Conservation (phyloP, 2,888 invertebrate genomes). For the Macropis europaea region DNA sequence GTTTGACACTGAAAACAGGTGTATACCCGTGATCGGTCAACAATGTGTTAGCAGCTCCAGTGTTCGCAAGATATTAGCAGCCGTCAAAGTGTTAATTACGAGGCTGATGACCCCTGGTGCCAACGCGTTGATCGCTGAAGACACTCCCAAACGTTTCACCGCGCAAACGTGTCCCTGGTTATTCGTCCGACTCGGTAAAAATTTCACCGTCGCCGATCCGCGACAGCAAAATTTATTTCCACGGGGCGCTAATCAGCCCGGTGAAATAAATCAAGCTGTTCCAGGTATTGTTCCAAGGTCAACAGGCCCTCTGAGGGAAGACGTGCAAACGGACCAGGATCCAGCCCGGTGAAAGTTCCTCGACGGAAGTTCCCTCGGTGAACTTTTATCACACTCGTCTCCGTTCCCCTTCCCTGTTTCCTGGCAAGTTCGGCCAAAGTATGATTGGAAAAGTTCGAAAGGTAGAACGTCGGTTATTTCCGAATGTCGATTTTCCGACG, state of each 20-base stretch:
- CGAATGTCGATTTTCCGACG: conserved; percentile 52
- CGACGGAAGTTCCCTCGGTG: conserved; percentile 59
- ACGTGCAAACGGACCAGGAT: conserved; percentile 42
- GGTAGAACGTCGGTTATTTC: conserved; percentile 46
- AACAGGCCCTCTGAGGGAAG: conserved; percentile 17
- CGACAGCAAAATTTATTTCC: conserved; percentile 20
- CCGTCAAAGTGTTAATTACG: no score
- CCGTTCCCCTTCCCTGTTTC: conserved; percentile 29
- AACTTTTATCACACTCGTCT: conserved; percentile 71
- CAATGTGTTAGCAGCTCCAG: no score
- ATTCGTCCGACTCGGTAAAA: neutral
- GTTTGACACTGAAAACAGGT: no score
- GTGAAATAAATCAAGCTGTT: conserved; percentile 30
- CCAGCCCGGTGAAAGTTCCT: conserved; percentile 52
- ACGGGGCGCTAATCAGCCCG: conserved; percentile 22
- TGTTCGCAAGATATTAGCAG: no score
- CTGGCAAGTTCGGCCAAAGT: conserved; percentile 54
- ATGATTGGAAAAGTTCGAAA: conserved; percentile 75
- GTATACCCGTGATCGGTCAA: no score
- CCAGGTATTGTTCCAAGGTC: conserved; percentile 39
- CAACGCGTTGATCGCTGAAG: neutral
- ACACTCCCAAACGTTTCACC: neutral
- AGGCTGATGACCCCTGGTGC: neutral
- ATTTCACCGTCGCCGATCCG: neutral
- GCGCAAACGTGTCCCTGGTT: conserved; percentile 10